Evolutionary conservation across 2,113 vertebrate genomes (phyloP).

Genomic region (Eclectus roratus): DNA sequence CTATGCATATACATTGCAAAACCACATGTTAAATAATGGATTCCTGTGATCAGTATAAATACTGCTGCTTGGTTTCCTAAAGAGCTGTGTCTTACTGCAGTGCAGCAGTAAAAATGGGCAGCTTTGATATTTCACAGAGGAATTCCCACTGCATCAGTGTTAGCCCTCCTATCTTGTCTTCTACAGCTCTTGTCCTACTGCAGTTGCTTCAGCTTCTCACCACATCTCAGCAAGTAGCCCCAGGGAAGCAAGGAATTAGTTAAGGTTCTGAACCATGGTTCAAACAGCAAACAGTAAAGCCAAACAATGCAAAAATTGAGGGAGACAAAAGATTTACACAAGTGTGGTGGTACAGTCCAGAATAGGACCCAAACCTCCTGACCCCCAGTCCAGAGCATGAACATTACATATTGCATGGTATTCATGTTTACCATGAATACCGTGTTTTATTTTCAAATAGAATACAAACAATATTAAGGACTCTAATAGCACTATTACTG

Average conservation of each 20-base stretch:
- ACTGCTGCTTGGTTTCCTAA: not conserved
- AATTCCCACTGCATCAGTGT: not conserved
- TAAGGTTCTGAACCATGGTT: not conserved
- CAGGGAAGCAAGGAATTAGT: not conserved
- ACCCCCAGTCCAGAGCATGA: not conserved
- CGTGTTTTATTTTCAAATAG: not conserved
- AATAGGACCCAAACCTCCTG: not conserved
- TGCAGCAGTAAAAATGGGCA: not conserved
- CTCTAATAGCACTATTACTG: not conserved
- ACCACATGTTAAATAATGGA: not conserved
- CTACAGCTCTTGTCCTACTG: not conserved
- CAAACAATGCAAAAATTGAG: not conserved
- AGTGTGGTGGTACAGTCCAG: not conserved
- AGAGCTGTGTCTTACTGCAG: not conserved
- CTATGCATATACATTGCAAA: not conserved
- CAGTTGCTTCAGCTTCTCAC: not conserved
- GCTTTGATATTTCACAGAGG: not conserved
- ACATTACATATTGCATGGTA: not conserved
- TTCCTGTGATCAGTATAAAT: not conserved
- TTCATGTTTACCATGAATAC: not conserved
- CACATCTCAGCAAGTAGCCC: not conserved
- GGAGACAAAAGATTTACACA: not conserved
- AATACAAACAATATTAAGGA: not conserved
- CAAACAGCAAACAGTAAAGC: not conserved
- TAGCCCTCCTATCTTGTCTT: not conserved